Conservation (phyloP, 2,888 invertebrate species). For the Dione juno region DNA sequence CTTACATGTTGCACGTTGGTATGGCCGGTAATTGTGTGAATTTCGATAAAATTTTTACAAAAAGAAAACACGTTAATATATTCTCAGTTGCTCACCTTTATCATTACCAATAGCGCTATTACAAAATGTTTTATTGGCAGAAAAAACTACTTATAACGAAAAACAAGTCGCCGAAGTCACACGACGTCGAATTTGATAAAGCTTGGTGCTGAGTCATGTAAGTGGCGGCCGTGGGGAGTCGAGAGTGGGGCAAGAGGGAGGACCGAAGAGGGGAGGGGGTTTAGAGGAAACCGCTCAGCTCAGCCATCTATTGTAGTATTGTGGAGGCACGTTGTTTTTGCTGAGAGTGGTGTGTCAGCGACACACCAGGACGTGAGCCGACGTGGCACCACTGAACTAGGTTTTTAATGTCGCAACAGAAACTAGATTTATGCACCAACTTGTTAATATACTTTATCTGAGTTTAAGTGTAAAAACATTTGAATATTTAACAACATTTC, state of each 20-base stretch:
- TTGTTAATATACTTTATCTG: constrained; percentile 46
- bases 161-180: constrained; percentile 73
- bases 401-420: constrained; percentile 57
- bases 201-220: constrained; percentile 75
- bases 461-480: constrained; percentile 10
- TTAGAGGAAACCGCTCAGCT: constrained; percentile 66
- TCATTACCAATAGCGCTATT: constrained; percentile 64
- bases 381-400: constrained; percentile 59
- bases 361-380: constrained; percentile 58
- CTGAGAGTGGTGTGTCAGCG: constrained; percentile 73
- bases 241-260: constrained; percentile 47
- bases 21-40: constrained; percentile 49
- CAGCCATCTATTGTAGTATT: constrained; percentile 78
- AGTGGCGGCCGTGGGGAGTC: constrained; percentile 58
- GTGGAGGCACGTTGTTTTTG: constrained; percentile 78
- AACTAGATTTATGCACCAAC: constrained; percentile 59
- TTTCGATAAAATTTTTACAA: constrained; percentile 58
- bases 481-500: too few species aligned
- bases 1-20: constrained; percentile 45
- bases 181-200: constrained; percentile 76
- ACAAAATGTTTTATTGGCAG: constrained; percentile 65
- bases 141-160: constrained; percentile 66
- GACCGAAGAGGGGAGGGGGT: constrained; percentile 47
- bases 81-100: constrained; percentile 60
- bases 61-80: constrained; percentile 47